A percentile compares a stretch with the other conserved stretches of the same genome.
These are phyloP conservation scores for Sclerodermus sp. DNA, from an alignment of 2,888 invertebrate genomes.

Conservation along the genomic window DNA sequence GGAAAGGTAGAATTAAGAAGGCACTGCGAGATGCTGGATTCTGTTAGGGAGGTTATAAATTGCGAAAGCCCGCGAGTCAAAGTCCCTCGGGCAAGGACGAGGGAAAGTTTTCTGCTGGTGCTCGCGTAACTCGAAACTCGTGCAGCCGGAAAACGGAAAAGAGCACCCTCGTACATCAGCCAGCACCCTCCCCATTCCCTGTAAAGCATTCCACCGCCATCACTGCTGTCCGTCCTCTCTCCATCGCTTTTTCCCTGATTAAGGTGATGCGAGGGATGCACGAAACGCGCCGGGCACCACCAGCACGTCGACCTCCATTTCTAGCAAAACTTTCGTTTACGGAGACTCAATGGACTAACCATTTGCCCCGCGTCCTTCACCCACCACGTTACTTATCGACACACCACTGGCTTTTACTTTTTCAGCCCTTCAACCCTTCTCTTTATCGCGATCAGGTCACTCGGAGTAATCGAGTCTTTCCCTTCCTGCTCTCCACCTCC, in stretches of 20 bases:
- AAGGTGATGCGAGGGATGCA: conserved; percentile 30
- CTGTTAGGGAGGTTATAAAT: conserved; percentile 52
- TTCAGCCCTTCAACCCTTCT: not conserved
- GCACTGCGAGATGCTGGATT: conserved; percentile 40
- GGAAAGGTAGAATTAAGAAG: conserved; percentile 26
- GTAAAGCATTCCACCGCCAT: conserved; percentile 10
- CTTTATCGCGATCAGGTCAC: too few relatives aligned
- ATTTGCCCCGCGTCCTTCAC: too few relatives aligned
- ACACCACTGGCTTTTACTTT: not conserved
- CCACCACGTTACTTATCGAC: too few relatives aligned
- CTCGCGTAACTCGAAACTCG: conserved; percentile 51
- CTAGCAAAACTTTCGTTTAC: too few relatives aligned
- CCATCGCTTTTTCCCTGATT: conserved; percentile 35
- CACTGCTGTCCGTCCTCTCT: conserved; percentile 1
- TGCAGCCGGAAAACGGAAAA: conserved; percentile 40
- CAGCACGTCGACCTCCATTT: conserved; percentile 16
- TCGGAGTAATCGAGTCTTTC: too few relatives aligned
- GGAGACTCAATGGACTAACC: too few relatives aligned
- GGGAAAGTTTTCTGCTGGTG: conserved; percentile 48
- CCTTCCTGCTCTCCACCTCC: too few relatives aligned
- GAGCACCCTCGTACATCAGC: conserved; percentile 45
- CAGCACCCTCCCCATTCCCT: conserved; percentile 9
- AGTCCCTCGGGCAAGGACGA: conserved; percentile 42
- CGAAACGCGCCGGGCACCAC: conserved; percentile 10
- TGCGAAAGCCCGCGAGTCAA: conserved; percentile 38